Conservation (phyloP, 64 coral and sea anemone genomes). For the Pachyseris speciosa region DNA sequence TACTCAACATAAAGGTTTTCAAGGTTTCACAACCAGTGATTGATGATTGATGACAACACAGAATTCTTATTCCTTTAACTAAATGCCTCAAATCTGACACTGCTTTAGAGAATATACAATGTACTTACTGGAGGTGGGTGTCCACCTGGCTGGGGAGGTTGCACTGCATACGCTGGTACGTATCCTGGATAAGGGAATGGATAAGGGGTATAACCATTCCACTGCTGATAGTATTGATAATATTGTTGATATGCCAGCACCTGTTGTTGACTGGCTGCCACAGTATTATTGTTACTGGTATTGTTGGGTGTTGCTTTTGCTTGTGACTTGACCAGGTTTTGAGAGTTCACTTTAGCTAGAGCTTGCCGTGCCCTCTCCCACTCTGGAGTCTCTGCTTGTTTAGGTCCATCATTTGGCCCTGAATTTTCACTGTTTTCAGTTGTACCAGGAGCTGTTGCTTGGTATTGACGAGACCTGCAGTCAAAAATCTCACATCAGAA, state of each 20-base stretch:
- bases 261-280: conserved; percentile 16
- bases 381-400: conserved; percentile 69
- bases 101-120: not conserved
- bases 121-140: conserved; percentile 21
- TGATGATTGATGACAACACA: too few species aligned
- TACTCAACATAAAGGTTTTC: too few species aligned
- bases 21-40: too few species aligned
- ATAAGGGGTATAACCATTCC: conserved; percentile 22
- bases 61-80: too few species aligned
- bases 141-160: conserved; percentile 6
- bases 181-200: conserved; percentile 15
- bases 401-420: conserved; percentile 11
- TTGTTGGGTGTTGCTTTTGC: not conserved
- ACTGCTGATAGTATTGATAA: conserved; percentile 38
- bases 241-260: conserved; percentile 45
- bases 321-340: conserved; percentile 15
- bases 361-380: conserved; percentile 82
- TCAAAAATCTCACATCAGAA: not conserved
- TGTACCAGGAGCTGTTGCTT: not conserved
- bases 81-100: not conserved
- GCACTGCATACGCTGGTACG: not conserved
- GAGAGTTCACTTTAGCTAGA: conserved; percentile 63
- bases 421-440: conserved; percentile 28
- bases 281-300: not conserved
- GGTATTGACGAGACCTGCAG: conserved; percentile 43